Evolutionary conservation across 2,888 invertebrate genomes (phyloP), one percentile per base, ranked within the genome.

Genomic region (Hanleya hanleyi): DNA sequence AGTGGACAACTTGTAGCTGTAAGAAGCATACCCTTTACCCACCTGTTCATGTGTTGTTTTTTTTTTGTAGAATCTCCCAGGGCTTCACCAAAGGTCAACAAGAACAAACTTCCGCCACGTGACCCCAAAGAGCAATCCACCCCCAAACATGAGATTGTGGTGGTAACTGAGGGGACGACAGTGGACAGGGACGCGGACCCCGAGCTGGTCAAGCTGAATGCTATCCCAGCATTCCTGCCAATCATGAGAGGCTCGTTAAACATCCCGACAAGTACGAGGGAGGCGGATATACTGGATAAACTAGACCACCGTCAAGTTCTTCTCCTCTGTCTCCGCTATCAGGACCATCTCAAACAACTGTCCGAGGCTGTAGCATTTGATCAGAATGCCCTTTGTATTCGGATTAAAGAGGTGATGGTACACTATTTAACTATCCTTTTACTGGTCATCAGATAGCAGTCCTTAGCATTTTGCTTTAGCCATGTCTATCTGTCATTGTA

Each of bases 221-320:
- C 85, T 1, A 97, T 97, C 82, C 97, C 97, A 1, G 95, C 96
- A 91, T 97, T 98, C 90, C 91, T 97, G 69, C 98, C 98, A 0
- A 96, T 98, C 66, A 96, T 98, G 94, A 91, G 97, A 49, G 96
- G 96, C 0, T 95, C 96, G 0, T 91, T 97, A 0, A 96, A 96
- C 51, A 91, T 96, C 69, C 96, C 97, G 0, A 92, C 92, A 32
- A 83, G 83, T 61, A 84, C 85, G 35, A 94, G 95, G 0, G 97
- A 97, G 89, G 95, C 96, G 0, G 96, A 97, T 87, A 94, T 97
- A 0, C 91, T 97, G 32, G 97, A 97, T 91, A 94, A 94, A 76
- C 89, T 94, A 9, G 94, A 94, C 86, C 91, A 95, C 80, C 86
- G 93, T 86, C 94, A 95, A 61, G 71, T 89, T 87, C 93, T 95